Conservation (phyloP, 1,140 invertebrate genomes). For the Magallana ariakensis region DNA sequence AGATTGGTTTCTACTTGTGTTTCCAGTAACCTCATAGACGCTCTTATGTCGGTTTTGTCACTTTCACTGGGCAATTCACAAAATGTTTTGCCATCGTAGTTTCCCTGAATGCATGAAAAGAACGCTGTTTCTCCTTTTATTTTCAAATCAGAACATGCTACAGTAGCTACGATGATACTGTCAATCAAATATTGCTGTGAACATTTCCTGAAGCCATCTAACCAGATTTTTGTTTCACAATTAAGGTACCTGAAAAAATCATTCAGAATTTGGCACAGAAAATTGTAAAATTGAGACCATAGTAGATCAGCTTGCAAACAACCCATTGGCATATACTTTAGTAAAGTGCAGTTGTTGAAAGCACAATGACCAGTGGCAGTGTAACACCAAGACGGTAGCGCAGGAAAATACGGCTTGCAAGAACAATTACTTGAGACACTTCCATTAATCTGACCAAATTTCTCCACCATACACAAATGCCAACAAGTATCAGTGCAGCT, state of each 20-base stretch:
- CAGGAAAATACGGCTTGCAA: background rate
- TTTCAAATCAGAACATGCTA: background rate
- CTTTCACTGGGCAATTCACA: background rate
- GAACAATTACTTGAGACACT: background rate
- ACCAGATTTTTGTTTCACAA: background rate
- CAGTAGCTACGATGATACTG: background rate
- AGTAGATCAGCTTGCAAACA: no score
- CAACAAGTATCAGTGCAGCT: background rate
- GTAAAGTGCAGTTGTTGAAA: background rate
- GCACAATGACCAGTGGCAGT: background rate
- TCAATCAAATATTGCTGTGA: constrained; percentile 3
- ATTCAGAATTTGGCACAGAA: background rate
- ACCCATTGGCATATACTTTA: background rate
- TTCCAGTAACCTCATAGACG: background rate
- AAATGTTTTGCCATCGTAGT: background rate
- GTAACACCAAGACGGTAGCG: background rate
- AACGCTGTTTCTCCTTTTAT: background rate
- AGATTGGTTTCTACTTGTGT: background rate
- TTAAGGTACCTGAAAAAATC: background rate
- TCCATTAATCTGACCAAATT: constrained; percentile 5
- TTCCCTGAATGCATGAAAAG: background rate
- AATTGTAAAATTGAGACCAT: background rate
- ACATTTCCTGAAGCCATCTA: constrained; percentile 9
- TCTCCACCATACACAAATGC: constrained; percentile 22
- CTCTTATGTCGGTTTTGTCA: background rate